phyloP scores from a whole-genome alignment of 2,797 vertebrate genomes.

The Chiloscyllium punctatum region DNA sequence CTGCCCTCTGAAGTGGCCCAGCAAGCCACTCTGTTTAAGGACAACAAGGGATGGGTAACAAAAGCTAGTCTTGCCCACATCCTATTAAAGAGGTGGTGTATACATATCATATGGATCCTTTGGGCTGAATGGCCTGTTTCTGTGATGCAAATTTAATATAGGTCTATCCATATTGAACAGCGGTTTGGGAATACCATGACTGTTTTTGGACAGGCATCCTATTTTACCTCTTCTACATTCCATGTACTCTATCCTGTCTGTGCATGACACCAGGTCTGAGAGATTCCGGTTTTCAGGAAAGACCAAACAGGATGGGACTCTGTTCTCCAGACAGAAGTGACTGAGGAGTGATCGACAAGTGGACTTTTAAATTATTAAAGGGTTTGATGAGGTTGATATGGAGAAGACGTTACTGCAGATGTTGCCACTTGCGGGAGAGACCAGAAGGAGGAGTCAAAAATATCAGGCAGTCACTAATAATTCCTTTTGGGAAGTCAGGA shows the following conservation, averaged over 20 bases:
- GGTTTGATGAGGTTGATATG: neutral
- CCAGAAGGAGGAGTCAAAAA: neutral
- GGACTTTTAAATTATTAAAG: neutral
- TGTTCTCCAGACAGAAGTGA: neutral
- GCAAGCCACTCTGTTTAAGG: no score
- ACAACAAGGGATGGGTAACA: no score
- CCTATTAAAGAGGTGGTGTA: no score
- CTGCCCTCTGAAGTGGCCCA: no score
- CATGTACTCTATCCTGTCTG: neutral
- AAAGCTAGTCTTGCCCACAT: no score
- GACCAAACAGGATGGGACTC: neutral
- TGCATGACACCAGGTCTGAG: neutral
- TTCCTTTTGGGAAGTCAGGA: neutral
- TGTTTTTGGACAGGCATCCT: neutral
- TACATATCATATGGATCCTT: neutral
- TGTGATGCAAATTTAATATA: neutral
- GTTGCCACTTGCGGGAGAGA: neutral
- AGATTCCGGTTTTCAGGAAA: neutral
- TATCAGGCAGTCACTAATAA: neutral
- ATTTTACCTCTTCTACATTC: neutral
- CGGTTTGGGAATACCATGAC: neutral
- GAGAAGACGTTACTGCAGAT: neutral
- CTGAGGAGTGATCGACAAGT: neutral
- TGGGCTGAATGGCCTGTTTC: neutral
- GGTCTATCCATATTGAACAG: neutral